Evolutionary conservation across 2,797 vertebrate genomes (phyloP), one percentile per base, ranked within the genome.

Genomic region (Hipposideros larvatus): DNA sequence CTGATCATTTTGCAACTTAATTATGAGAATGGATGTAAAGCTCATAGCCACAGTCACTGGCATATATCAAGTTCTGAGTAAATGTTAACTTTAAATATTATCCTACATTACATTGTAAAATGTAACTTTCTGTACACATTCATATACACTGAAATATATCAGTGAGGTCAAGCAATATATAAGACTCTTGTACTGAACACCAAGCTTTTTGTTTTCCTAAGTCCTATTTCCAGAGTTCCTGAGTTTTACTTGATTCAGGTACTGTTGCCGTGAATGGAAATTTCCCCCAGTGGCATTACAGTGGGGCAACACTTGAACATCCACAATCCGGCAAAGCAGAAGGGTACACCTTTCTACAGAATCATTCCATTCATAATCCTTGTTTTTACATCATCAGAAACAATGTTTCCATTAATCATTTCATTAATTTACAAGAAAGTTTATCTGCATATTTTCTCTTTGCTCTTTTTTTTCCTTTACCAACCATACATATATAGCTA

Each of bases 351-450:
- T 95, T 93, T 93, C 31, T 68, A 83, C 61, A 91, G 1, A 48
- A 79, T 79, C n/a, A 24, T 94, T 97, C 82, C 85, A 96, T 97
- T 97, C 83, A 95, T 92, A 97, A 97, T 97, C 97, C 91, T 97
- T 95, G 73, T 4, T 95, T 96, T 18, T 73, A 4, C 63, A 28
- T 73, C 61, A 83, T 83, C 80, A 55, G 41, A 1, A 59, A 66
- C 34, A 80, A 55, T 95, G 37, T 96, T 90, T 61, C 51, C 15
- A 61, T 77, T 96, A 92, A 87, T 91, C 41, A 96, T 91, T 97
- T 46, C 51, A 95, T 96, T 87, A 55, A 41, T 5, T 92, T 93
- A 59, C 28, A 97, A 94, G 31, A 59, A 87, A 73, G 66, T 22
- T 41, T 74, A 70, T 57, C 74, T 63, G 28, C 51, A 65, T 11